Evolutionary conservation across 2,113 vertebrate species (phyloP).

Genomic region (Arenaria interpres): DNA sequence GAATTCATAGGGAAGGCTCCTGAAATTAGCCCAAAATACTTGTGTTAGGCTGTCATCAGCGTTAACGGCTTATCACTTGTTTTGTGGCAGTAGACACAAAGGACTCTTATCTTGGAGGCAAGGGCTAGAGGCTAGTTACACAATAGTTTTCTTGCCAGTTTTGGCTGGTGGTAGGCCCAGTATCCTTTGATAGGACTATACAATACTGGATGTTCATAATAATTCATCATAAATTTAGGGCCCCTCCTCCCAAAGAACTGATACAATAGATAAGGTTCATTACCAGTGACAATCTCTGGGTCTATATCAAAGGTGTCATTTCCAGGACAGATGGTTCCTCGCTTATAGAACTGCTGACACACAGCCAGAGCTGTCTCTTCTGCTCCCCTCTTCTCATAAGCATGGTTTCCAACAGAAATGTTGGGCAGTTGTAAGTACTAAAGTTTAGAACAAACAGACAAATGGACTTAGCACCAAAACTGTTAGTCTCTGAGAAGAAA

Average conservation of each 20-base stretch:
- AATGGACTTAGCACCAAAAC: neutral
- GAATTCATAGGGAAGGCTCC: neutral
- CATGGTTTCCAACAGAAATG: constrained; percentile 87
- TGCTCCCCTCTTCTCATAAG: constrained; percentile 77
- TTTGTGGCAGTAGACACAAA: neutral
- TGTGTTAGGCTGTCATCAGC: neutral
- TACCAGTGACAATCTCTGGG: constrained; percentile 87
- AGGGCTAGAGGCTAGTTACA: neutral
- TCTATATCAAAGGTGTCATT: constrained; percentile 91
- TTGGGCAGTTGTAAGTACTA: constrained; percentile 86
- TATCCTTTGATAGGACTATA: neutral
- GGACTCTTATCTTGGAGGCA: neutral
- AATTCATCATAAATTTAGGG: neutral
- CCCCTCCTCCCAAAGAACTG: neutral
- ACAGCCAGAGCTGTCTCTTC: constrained; percentile 79
- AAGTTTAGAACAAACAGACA: constrained; percentile 16
- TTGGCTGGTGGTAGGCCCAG: neutral
- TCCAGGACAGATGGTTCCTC: constrained; percentile 81
- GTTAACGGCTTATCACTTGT: neutral
- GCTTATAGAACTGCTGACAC: constrained; percentile 88
- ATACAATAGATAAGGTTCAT: constrained; percentile 14
- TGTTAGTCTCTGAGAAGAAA: neutral
- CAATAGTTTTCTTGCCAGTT: neutral
- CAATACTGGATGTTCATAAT: neutral
- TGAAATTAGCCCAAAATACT: neutral